These are phyloP conservation scores for Prietella phreatophila DNA, from an alignment of 2,113 vertebrate species.

Conservation along the genomic window DNA sequence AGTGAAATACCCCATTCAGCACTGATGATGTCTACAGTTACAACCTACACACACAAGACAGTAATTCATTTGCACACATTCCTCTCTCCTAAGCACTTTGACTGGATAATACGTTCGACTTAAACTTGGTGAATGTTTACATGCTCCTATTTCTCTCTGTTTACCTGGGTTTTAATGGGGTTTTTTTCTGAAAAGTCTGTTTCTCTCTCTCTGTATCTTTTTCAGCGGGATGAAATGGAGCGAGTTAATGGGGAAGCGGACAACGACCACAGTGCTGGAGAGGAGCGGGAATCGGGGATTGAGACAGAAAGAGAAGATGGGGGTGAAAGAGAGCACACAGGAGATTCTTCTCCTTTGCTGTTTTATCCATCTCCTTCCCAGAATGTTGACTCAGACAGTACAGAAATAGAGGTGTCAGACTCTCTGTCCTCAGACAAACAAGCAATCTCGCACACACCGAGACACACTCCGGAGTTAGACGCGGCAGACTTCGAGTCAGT, in stretches of 20 bases:
- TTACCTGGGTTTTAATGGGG: neutral
- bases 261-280: slow-evolving; percentile 55
- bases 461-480: slow-evolving; percentile 10
- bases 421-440: neutral
- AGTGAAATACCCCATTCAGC: slow-evolving; percentile 62
- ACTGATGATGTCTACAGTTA: slow-evolving; percentile 62
- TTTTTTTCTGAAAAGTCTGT: neutral
- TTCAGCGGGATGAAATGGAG: slow-evolving; percentile 79
- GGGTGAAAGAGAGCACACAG: slow-evolving; percentile 68
- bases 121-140: slow-evolving; percentile 15
- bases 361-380: slow-evolving; percentile 60
- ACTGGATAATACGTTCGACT: neutral
- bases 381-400: slow-evolving; percentile 28
- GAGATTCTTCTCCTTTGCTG: slow-evolving; percentile 59
- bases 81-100: neutral
- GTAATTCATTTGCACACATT: slow-evolving; percentile 20
- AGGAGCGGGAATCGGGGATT: slow-evolving; percentile 62
- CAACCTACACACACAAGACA: slow-evolving; percentile 41
- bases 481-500: neutral
- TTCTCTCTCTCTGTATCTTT: neutral
- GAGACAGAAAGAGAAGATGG: slow-evolving; percentile 66
- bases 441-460: slow-evolving; percentile 12
- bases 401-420: neutral
- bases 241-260: slow-evolving; percentile 77
- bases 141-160: neutral